Conservation (phyloP, 2,113 vertebrate genomes). For the Eolophus roseicapilla region DNA sequence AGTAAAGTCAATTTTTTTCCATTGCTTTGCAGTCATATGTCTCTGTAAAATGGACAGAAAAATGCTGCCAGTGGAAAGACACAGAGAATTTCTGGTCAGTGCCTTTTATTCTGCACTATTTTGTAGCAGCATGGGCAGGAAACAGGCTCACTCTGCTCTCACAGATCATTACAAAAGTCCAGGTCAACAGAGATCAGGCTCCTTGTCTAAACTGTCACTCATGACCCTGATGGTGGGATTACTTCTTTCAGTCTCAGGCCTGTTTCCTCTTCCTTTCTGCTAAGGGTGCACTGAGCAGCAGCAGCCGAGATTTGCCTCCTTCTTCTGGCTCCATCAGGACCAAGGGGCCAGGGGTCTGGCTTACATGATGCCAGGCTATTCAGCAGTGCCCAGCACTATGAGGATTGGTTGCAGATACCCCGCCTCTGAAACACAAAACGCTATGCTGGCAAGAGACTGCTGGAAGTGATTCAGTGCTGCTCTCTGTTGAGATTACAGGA, state of each 20-base stretch:
- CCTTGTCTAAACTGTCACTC: background rate
- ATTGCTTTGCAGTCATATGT: background rate
- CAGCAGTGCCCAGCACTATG: rapidly evolving
- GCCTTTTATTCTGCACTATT: background rate
- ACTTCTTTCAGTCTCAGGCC: background rate
- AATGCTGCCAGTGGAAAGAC: background rate
- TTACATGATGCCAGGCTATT: rapidly evolving
- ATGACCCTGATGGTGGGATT: background rate
- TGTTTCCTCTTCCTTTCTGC: background rate
- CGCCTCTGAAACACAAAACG: background rate
- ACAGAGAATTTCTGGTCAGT: background rate
- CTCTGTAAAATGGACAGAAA: background rate
- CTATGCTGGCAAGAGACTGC: background rate
- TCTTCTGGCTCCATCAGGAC: rapidly evolving
- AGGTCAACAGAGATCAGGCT: background rate
- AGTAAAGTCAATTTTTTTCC: background rate
- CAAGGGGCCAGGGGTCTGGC: background rate
- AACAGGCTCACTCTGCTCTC: background rate
- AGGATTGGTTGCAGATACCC: background rate
- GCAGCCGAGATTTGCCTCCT: background rate
- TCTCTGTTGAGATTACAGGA: slow-evolving; percentile 9
- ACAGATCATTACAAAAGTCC: background rate
- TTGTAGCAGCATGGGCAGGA: background rate
- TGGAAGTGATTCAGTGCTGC: background rate
- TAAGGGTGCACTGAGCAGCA: background rate